phyloP scores from a whole-genome alignment of 2,797 vertebrate species.

The Acanthiza pusilla region DNA sequence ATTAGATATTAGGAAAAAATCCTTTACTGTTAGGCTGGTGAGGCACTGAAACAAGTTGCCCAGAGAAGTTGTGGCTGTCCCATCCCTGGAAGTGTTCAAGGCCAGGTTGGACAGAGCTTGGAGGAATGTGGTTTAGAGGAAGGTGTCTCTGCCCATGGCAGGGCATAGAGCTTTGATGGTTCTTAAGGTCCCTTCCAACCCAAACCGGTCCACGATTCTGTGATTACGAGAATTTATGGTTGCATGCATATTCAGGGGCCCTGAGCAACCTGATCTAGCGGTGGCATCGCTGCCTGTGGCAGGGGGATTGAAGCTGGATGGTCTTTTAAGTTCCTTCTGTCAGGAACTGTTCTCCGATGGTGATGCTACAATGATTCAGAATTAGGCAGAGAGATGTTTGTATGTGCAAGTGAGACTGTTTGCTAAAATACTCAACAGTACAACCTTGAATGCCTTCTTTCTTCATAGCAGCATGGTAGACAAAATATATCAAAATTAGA shows the following conservation, averaged over 20 bases:
- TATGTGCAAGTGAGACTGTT: neutral
- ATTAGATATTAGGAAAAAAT: neutral
- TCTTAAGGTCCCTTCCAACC: neutral
- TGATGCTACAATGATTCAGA: neutral
- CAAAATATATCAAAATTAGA: neutral
- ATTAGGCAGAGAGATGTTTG: neutral
- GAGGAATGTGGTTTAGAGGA: neutral
- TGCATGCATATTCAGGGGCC: neutral
- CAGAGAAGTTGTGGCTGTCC: neutral
- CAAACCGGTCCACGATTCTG: neutral
- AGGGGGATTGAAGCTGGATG: neutral
- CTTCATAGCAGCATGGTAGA: neutral
- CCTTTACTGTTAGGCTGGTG: neutral
- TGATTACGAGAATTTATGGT: neutral
- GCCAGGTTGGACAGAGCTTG: neutral
- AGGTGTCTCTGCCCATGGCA: neutral
- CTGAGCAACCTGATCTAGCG: neutral
- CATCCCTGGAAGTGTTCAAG: neutral
- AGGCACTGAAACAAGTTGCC: neutral
- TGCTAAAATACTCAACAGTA: neutral
- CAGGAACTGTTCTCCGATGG: neutral
- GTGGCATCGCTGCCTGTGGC: accelerated
- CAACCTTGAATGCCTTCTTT: neutral
- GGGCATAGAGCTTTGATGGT: neutral
- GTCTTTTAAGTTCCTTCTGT: neutral